Conservation (phyloP, 2,888 invertebrate genomes). For the Oligia strigilis region DNA sequence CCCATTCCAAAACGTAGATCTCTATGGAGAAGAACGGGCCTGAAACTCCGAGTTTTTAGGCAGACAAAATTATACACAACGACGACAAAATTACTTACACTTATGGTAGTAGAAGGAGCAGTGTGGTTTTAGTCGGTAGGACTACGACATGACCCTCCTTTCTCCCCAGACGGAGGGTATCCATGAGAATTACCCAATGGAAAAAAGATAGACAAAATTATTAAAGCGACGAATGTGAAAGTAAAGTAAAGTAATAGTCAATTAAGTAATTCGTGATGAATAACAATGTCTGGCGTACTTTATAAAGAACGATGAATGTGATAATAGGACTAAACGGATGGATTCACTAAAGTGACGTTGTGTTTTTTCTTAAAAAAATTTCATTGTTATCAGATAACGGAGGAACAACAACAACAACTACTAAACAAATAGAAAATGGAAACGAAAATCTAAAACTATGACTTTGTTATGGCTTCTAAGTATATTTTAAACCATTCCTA, state of each 20-base stretch:
- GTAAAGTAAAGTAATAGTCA: not conserved
- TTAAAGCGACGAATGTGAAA: not conserved
- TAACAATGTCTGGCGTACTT: not conserved
- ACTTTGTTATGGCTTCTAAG: not conserved
- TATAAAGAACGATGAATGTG: not conserved
- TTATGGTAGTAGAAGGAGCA: not conserved
- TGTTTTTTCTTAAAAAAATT: not conserved
- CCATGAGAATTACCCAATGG: not conserved
- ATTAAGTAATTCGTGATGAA: not conserved
- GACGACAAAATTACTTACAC: too few species aligned
- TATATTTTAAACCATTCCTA: too few species aligned
- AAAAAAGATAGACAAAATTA: not conserved
- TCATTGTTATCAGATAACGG: not conserved
- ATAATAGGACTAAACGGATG: too few species aligned
- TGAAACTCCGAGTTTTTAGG: not conserved
- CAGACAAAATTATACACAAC: too few species aligned
- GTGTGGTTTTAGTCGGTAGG: not conserved
- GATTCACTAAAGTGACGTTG: not conserved
- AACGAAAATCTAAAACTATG: not conserved
- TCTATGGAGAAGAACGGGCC: not conserved
- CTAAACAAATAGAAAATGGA: not conserved
- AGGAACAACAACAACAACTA: not conserved
- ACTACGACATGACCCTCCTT: not conserved
- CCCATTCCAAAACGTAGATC: not conserved
- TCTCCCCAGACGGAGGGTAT: not conserved